These are phyloP conservation scores for Phaethon lepturus DNA, from an alignment of 2,113 vertebrate species.

Conservation along the genomic window DNA sequence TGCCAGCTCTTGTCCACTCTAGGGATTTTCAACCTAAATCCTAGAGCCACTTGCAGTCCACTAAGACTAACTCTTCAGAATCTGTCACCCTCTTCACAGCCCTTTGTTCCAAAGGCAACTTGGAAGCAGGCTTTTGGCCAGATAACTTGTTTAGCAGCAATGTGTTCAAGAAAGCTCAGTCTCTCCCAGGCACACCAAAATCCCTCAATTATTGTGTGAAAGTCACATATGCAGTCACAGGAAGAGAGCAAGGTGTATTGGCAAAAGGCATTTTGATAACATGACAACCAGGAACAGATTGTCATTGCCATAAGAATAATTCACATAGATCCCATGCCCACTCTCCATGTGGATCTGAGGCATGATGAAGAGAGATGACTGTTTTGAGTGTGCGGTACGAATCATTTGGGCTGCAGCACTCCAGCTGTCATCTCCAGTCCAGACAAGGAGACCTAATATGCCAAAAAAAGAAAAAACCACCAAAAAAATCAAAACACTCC, in stretches of 20 bases:
- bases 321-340: background rate
- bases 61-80: background rate
- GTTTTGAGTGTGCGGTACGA: background rate
- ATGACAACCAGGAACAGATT: background rate
- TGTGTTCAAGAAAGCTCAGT: background rate
- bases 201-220: background rate
- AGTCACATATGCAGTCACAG: fast-evolving
- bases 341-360: background rate
- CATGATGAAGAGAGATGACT: background rate
- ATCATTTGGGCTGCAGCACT: background rate
- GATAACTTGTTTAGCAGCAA: background rate
- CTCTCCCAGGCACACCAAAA: background rate
- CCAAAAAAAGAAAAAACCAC: background rate
- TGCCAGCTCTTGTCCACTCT: background rate
- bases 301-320: background rate
- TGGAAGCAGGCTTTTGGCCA: background rate
- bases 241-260: background rate
- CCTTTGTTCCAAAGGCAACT: background rate
- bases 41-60: background rate
- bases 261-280: background rate
- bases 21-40: background rate
- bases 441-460: background rate
- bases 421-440: background rate
- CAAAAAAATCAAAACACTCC: background rate
- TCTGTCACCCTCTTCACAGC: background rate